Evolutionary conservation across 2,888 invertebrate genomes (phyloP).

Genomic region (Epirrita christyi): DNA sequence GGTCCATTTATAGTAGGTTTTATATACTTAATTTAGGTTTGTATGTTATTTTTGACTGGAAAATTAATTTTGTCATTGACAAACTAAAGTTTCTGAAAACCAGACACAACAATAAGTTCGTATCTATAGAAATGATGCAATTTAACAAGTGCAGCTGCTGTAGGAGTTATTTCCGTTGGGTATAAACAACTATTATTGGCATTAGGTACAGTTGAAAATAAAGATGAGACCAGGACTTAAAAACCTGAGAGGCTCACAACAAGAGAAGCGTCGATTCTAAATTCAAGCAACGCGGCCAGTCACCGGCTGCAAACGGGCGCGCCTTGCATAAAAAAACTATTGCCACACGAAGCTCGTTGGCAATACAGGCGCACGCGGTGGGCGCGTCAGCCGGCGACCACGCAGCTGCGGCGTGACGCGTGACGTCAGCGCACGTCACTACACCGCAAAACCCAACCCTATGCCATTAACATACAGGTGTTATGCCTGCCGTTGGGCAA

Average conservation of each 20-base stretch:
- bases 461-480: constrained; percentile 52
- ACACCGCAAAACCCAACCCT: constrained; percentile 33
- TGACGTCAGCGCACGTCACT: constrained; percentile 74
- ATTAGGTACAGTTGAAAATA: too few species aligned
- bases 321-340: constrained; percentile 41
- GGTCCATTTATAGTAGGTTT: too few species aligned
- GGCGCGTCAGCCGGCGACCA: constrained; percentile 67
- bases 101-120: too few species aligned
- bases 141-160: too few species aligned
- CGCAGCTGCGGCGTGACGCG: constrained; percentile 59
- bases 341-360: constrained; percentile 32
- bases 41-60: too few species aligned
- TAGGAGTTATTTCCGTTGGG: too few species aligned
- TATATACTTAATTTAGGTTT: too few species aligned
- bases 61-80: too few species aligned
- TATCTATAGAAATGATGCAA: too few species aligned
- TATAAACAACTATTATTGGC: too few species aligned
- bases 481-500: constrained; percentile 23
- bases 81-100: too few species aligned
- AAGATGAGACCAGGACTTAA: too few species aligned
- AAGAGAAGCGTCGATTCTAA: constrained; percentile 24
- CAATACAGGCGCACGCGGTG: constrained; percentile 49
- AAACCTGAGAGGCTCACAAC: constrained; percentile 6
- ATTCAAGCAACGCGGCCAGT: constrained; percentile 33
- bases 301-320: constrained; percentile 30